These are phyloP conservation scores for Thecophora atra DNA, from an alignment of 2,888 invertebrate genomes.

Conservation along the genomic window DNA sequence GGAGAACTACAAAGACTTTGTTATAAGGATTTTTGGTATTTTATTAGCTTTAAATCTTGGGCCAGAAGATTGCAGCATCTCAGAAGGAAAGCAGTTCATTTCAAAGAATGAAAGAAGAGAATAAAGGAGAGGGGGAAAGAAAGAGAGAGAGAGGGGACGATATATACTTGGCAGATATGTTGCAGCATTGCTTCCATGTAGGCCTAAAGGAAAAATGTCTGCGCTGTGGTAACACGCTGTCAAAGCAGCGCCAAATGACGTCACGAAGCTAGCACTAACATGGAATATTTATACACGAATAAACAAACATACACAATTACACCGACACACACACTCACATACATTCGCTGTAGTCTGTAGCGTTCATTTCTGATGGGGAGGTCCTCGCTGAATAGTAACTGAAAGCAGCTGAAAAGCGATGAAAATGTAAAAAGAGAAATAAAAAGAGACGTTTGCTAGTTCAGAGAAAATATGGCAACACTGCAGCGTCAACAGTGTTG, in stretches of 20 bases:
- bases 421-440: background rate
- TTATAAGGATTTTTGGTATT: slow-evolving; percentile 34
- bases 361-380: slow-evolving; percentile 28
- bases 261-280: background rate
- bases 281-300: no score
- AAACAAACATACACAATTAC: slow-evolving; percentile 4
- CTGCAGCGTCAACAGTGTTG: slow-evolving; percentile 30
- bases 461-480: slow-evolving; percentile 16
- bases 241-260: slow-evolving; percentile 13
- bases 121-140: background rate
- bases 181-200: slow-evolving; percentile 4
- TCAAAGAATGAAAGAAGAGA: background rate
- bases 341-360: slow-evolving; percentile 16
- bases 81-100: background rate
- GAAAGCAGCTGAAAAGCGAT: background rate
- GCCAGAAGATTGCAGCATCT: background rate
- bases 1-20: slow-evolving; percentile 29
- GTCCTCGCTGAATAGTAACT: background rate
- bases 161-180: slow-evolving; percentile 18
- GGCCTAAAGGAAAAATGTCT: slow-evolving; percentile 31
- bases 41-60: slow-evolving; percentile 22
- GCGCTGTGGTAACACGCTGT: slow-evolving; percentile 18
- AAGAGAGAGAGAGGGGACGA: background rate
- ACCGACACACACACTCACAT: background rate
- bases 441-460: slow-evolving; percentile 17